Base-by-base conservation (phyloP, 2,888 invertebrate genomes). In the Masnerella sp. region DNA sequence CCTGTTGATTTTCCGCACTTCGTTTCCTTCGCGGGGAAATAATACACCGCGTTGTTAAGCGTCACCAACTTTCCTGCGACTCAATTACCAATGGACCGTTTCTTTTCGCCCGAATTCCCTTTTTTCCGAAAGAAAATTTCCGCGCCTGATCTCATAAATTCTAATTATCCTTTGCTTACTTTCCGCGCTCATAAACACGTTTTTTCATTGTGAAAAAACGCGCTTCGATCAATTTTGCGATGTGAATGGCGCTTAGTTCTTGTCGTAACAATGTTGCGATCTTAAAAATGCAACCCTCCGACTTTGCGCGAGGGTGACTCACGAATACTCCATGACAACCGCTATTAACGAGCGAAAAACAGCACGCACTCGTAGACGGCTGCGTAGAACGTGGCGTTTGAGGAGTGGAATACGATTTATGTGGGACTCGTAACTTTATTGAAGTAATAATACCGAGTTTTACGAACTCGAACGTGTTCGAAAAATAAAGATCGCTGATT, bases 21-120 rank as follows among this genome's bases (percentile, higher is more conserved):
- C 47, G 52, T 74, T 43, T 45, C 47, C 67, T 43, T 71, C 59
- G 62, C 52, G 18, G 12, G 36, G 30, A 52, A 71, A 71, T 71
- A 71, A 71, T 71, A 71, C 59, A 45, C 62, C 34, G 62, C 62
- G 36, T 61, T 70, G 69, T 70, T 54, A 47, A 70, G 56, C 64
- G 64, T 51, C 64, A 25, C 58, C 62, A 58, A 64, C 64, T 70
- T 62, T 70, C 51, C 18, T 64, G 42, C 49, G 43, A 64, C 51
- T 70, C 70, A 64, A 70, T 70, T 64, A 58, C 70, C 56, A 51
- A 64, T 70, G 62, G 17, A 40, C 36, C 42, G 52, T 17, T 61
- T 25, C 52, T 69, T 69, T 52, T 54, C 32, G 22, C 32, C 52
- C 40, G 56, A 49, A 54, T 56, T 34, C 45, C 56, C 56, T 30